Evolutionary conservation across 1,140 invertebrate species (phyloP), one percentile per base, ranked within the genome.

Genomic region (Leucophenga varia): DNA sequence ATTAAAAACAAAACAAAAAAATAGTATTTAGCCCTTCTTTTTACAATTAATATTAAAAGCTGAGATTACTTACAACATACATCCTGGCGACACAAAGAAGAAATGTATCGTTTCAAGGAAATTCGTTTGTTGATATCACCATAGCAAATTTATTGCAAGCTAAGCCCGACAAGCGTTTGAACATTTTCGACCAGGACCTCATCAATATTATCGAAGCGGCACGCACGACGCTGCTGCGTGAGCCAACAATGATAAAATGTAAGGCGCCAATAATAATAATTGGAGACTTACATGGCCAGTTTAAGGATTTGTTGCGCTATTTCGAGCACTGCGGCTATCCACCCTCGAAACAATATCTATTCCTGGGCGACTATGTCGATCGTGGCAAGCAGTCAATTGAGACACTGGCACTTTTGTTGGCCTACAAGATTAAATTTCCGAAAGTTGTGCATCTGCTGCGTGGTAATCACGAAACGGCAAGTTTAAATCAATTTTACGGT

Each of bases 291-390:
- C 96, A 99, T 76, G 97, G 97, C 48, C 92, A 96, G 78, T 99
- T 98, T 76, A 95, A 92, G 72, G 97, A 99, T 79, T 79, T 99
- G 22, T 78, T 99, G 49, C 85, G 95, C 65, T 80, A 99, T 52
- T 98, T 99, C 79, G 96, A 98, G 69, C 98, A 98, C 75, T 94
- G 95, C 46, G 95, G 96, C 9, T 99, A 98, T 77, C 97, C 97
- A 22, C 97, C 97, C 6, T 93, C 97, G 76, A 92, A 93, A 20
- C 98, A 97, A 79, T 99, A 55, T 21, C 20, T 55, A 8, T 56
- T 56, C 19, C 53, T 56, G 3, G 54, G 54, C 0, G 52, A 56
- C 12, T 56, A 56, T 9, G 52, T 56, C 31, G 54, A 56, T 10
- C 38, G 54, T 17, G 54, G 54, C 2, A 19, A 41, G 17, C 31